phyloP scores from a whole-genome alignment of 2,888 invertebrate species.

The Drosophila aldrichi region DNA sequence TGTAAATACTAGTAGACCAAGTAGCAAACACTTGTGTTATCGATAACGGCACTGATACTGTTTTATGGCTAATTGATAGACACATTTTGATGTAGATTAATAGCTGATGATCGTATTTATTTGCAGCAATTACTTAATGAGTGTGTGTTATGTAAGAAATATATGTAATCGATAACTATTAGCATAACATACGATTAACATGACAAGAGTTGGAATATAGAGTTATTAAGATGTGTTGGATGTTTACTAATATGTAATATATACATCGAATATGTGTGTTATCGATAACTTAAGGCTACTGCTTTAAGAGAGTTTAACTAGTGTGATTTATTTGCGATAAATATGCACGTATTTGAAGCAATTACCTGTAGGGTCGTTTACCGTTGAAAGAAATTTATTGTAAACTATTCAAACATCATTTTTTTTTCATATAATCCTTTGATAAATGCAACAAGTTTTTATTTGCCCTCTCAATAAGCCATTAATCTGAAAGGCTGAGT shows the following conservation, averaged over 20 bases:
- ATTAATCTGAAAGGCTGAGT: constrained; percentile 10
- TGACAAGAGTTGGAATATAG: too few relatives aligned
- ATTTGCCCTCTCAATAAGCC: constrained; percentile 11
- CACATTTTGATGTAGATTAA: not conserved
- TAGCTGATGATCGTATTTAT: not conserved
- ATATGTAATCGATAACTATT: too few relatives aligned
- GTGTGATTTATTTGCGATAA: not conserved
- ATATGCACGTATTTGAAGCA: not conserved
- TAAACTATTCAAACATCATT: not conserved
- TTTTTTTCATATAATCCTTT: not conserved
- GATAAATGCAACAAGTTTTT: constrained; percentile 33
- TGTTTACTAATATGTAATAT: not conserved
- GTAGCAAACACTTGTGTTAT: not conserved
- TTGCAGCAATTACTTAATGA: not conserved
- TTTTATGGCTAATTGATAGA: not conserved
- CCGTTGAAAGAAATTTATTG: not conserved
- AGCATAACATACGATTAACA: too few relatives aligned
- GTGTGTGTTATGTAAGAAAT: not conserved
- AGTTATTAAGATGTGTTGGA: too few relatives aligned
- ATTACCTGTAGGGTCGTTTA: too few relatives aligned
- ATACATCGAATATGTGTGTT: not conserved
- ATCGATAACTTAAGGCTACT: not conserved
- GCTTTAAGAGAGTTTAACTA: not conserved
- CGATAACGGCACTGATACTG: not conserved
- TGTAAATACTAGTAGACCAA: not conserved